These are phyloP conservation scores for Drosophila orosa DNA, from an alignment of 1,140 invertebrate genomes.

Conservation along the genomic window DNA sequence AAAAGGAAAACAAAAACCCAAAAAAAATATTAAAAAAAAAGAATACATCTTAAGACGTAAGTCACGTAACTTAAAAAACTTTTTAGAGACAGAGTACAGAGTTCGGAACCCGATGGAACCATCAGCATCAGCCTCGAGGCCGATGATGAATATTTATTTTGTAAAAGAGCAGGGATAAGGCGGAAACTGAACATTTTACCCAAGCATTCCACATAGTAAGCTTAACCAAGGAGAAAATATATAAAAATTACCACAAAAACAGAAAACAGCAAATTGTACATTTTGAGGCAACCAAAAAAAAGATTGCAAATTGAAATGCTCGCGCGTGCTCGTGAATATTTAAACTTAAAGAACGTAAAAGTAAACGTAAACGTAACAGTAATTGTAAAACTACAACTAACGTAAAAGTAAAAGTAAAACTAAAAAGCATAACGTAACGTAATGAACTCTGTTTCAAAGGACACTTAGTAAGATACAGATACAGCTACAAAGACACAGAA, in stretches of 20 bases:
- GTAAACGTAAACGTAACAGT: constrained; percentile 1
- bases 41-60: constrained; percentile 59
- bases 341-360: constrained; percentile 58
- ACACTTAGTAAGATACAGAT: constrained; percentile 65
- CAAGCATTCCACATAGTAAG: constrained; percentile 66
- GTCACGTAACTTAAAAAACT: constrained; percentile 63
- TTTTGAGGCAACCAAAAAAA: constrained; percentile 45
- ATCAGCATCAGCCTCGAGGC: constrained; percentile 39
- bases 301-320: constrained; percentile 71
- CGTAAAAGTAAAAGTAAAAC: constrained; percentile 41
- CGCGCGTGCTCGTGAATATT: constrained; percentile 81
- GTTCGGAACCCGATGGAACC: constrained; percentile 66
- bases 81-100: constrained; percentile 67
- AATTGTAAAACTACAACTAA: constrained; percentile 54
- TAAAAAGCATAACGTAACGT: constrained; percentile 44
- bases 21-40: constrained; percentile 22
- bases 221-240: constrained; percentile 50
- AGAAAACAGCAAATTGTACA: constrained; percentile 65
- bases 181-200: constrained; percentile 73
- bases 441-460: constrained; percentile 57
- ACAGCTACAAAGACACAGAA: constrained; percentile 43
- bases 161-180: constrained; percentile 57
- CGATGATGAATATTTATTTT: constrained; percentile 73
- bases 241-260: constrained; percentile 18
- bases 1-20: constrained; percentile 3